phyloP scores from a whole-genome alignment of 2,113 vertebrate species.

The Lophotis ruficrista region DNA sequence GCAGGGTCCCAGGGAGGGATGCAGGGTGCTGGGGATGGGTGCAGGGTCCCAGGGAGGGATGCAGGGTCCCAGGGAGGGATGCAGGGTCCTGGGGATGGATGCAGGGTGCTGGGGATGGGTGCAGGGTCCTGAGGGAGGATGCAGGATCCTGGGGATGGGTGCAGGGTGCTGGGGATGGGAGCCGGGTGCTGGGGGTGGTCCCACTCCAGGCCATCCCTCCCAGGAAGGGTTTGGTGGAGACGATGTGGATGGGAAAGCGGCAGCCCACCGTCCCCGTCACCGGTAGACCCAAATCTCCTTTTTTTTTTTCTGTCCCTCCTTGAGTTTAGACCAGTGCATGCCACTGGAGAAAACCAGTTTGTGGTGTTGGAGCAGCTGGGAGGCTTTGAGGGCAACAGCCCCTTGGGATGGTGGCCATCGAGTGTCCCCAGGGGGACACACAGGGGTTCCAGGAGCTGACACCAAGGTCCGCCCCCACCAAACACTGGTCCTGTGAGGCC shows the following conservation, averaged over 20 bases:
- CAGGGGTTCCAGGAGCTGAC: not conserved
- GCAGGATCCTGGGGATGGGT: too few species aligned
- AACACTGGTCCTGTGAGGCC: rapidly evolving
- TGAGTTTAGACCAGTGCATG: rapidly evolving
- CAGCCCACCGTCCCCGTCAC: rapidly evolving
- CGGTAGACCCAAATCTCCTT: not conserved
- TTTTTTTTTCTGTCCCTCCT: rapidly evolving
- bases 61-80: too few species aligned
- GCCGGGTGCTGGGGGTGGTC: not conserved
- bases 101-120: too few species aligned
- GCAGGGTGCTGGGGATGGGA: too few species aligned
- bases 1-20: too few species aligned
- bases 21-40: too few species aligned
- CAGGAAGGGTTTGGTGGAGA: not conserved
- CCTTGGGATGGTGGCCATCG: not conserved
- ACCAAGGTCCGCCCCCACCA: rapidly evolving
- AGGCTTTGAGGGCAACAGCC: not conserved
- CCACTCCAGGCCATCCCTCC: not conserved
- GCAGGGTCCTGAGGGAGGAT: too few species aligned
- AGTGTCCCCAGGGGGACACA: not conserved
- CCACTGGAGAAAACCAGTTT: not conserved
- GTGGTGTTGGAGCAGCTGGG: rapidly evolving
- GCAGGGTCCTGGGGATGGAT: too few species aligned
- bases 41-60: too few species aligned
- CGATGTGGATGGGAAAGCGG: rapidly evolving